Evolutionary conservation across 1,140 invertebrate species (phyloP), one percentile per base, ranked within the genome.

Genomic region (Centruroides vittatus): DNA sequence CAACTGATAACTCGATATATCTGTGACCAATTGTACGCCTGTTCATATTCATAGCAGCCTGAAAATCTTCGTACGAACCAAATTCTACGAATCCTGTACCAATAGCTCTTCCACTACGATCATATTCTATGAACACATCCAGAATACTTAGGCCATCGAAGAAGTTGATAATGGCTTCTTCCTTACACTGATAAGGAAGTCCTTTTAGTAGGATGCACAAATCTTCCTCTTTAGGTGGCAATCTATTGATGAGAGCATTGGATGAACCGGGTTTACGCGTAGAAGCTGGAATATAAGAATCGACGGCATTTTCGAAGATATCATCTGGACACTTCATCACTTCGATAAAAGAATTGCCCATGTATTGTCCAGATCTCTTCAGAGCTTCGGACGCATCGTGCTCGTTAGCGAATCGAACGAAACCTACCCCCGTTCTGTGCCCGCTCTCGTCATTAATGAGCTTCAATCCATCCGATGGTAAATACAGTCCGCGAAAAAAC

Each of bases 401-500:
- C 80, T 81, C 1, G 75, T 70, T 61, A 5, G 76, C 78, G 70
- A 94, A 93, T 66, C 83, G 81, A 3, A 94, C 80, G 69, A 82
- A 90, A 9, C 84, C 88, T 35, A 85, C 82, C 1, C 89, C 89
- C 0, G 83, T 85, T 9, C 91, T 89, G 64, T 83, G 79, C 11
- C 82, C 80, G 8, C 8, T 41, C 8, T 41, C 41, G 66, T 92
- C 86, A 69, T 85, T 88, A 8, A 89, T 82, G 65, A 94, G 78
- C 73, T 93, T 93, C 46, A 95, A 81, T 4, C 89, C 87, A 68
- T 86, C 84, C 62, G 85, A 85, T 9, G 84, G 81, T 49, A 94
- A 88, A 67, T 82, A 82, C 57, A 85, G 79, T 8, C 83, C 82
- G 5, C 81, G 78, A 70, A 95, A 93, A 62, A 92, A 86, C 57